phyloP scores from a whole-genome alignment of 2,888 invertebrate species.

The Cataglyphis cursor region DNA sequence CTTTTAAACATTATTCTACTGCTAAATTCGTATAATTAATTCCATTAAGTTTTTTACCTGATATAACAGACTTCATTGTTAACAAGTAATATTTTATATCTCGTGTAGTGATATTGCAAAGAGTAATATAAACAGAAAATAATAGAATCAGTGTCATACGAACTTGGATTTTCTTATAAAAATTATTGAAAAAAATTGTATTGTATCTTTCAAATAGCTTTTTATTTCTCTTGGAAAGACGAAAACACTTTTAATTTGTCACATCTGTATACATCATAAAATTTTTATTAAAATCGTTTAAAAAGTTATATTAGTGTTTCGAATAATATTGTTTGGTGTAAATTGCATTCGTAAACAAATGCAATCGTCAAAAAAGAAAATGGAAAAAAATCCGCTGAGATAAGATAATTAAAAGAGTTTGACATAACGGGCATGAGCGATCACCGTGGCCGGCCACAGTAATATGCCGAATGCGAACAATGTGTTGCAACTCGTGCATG shows the following conservation, averaged over 20 bases:
- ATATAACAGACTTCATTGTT: neutral
- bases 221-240: neutral
- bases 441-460: constrained; percentile 50
- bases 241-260: neutral
- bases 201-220: neutral
- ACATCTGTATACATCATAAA: too few relatives aligned
- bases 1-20: neutral
- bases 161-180: neutral
- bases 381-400: constrained; percentile 29
- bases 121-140: neutral
- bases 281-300: neutral
- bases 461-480: constrained; percentile 59
- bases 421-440: constrained; percentile 15
- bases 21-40: constrained; percentile 11
- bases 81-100: neutral
- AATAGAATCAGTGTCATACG: neutral
- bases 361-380: constrained; percentile 7
- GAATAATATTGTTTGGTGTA: constrained; percentile 3
- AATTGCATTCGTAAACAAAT: constrained; percentile 16
- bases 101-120: neutral
- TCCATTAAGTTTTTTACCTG: neutral
- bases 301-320: neutral
- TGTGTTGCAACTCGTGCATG: constrained; percentile 38
- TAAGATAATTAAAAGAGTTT: constrained; percentile 50
- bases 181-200: neutral